Conservation (phyloP, 2,888 invertebrate species). For the Noctuana brunneofusca region DNA sequence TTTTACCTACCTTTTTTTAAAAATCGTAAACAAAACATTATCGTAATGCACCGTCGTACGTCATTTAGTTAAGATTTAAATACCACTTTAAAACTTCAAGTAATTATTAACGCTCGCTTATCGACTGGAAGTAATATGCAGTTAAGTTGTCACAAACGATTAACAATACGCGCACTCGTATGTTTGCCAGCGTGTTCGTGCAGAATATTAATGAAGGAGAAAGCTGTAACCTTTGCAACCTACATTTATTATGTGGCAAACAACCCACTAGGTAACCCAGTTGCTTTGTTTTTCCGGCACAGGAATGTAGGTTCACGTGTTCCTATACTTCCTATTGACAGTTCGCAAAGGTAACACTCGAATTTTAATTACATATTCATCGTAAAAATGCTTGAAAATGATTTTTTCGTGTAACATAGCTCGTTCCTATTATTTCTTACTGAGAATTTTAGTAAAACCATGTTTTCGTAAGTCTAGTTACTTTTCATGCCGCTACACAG, state of each 20-base stretch:
- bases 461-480: too few species aligned
- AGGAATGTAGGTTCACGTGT: conserved; percentile 12
- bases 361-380: conserved; percentile 13
- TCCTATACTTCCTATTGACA: conserved; percentile 12
- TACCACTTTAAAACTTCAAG: conserved; percentile 1
- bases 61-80: not conserved
- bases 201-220: not conserved
- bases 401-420: not conserved
- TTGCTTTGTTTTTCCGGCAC: conserved; percentile 18
- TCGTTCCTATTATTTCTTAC: too few species aligned
- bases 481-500: too few species aligned
- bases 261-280: conserved; percentile 21
- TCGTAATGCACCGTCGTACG: not conserved
- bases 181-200: not conserved
- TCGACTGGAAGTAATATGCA: conserved; percentile 9
- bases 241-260: conserved; percentile 22
- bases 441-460: too few species aligned
- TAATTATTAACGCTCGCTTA: conserved; percentile 5
- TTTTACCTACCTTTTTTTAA: too few species aligned
- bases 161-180: not conserved
- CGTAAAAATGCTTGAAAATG: not conserved
- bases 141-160: conserved; percentile 11
- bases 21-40: too few species aligned
- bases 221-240: conserved; percentile 15
- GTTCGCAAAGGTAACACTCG: conserved; percentile 3